Evolutionary conservation across 2,113 vertebrate genomes (phyloP), one percentile per base, ranked within the genome.

Genomic region (Natator depressus): DNA sequence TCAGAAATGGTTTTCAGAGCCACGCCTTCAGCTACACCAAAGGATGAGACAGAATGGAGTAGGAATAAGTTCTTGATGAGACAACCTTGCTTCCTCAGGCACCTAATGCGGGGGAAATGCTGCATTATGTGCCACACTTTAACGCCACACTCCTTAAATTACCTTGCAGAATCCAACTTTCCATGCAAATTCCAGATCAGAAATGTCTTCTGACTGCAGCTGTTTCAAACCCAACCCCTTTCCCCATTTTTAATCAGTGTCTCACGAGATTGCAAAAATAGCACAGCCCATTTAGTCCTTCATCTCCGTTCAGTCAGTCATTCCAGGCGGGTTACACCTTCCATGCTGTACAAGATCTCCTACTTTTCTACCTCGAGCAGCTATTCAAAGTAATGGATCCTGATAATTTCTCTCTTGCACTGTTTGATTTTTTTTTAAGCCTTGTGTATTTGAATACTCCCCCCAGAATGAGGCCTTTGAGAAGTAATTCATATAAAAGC

Each of bases 401-500:
- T 91, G 72, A 96, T 96, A 85, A 90, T 19, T 95, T 91, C 93
- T 95, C 96, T 65, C 85, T 94, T 78, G 3, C 0, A 0, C 65
- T 47, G 85, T 98, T 98, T 97, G 98, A 98, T 97, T 96, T 93
- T 87, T n/a, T 62, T 84, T 87, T 97, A 92, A 95, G 91, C 94
- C 91, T 89, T 96, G 91, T 96, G 88, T 97, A 97, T 98, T 98
- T 98, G 98, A 98, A 98, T 97, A 96, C 95, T 93, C 88, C 97
- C 98, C 97, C 98, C 91, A 88, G 96, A 98, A 98, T 97, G 97
- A 97, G 84, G 89, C 96, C 96, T 98, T 98, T 98, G 97, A 98
- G 95, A 82, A 95, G 92, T 86, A 96, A 97, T 97, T 96, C 85
- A 31, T 95, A 95, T 93, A 96, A 98, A 98, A 98, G 97, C 95